Evolutionary conservation across 2,113 vertebrate species (phyloP).

Genomic region (Pheucticus melanocephalus): DNA sequence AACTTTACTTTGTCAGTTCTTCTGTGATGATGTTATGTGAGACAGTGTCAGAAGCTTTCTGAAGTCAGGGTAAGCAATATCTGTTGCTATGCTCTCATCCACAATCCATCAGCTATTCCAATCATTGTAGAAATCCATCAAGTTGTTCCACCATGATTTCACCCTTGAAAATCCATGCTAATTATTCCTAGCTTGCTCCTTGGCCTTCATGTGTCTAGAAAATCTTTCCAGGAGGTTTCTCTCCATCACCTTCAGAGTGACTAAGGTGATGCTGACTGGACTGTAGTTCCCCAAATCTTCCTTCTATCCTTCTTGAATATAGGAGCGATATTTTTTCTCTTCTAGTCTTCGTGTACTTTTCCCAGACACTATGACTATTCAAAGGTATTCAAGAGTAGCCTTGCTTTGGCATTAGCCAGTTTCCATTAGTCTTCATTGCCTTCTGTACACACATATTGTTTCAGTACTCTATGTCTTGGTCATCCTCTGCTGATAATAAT

Average conservation of each 20-base stretch:
- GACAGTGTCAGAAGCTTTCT: background rate
- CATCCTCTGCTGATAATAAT: background rate
- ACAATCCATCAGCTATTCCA: background rate
- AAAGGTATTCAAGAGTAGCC: background rate
- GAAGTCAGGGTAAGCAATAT: background rate
- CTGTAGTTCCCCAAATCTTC: background rate
- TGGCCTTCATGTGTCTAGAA: background rate
- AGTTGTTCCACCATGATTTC: background rate
- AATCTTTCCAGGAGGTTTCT: background rate
- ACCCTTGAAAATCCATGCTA: background rate
- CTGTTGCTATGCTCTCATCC: background rate
- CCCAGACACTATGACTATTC: background rate
- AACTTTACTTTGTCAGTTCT: background rate
- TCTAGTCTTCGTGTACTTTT: background rate
- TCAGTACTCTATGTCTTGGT: background rate
- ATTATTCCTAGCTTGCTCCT: background rate
- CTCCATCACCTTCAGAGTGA: background rate
- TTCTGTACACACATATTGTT: rapidly evolving
- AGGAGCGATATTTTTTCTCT: background rate
- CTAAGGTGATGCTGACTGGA: background rate
- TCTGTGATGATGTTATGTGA: background rate
- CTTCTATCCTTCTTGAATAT: background rate
- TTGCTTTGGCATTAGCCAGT: background rate
- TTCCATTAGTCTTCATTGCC: background rate
- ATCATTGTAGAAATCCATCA: background rate